A percentile compares a stretch with the other conserved stretches of the same genome.
phyloP scores from a whole-genome alignment of 2,888 invertebrate species.

The Sycophila texana region DNA sequence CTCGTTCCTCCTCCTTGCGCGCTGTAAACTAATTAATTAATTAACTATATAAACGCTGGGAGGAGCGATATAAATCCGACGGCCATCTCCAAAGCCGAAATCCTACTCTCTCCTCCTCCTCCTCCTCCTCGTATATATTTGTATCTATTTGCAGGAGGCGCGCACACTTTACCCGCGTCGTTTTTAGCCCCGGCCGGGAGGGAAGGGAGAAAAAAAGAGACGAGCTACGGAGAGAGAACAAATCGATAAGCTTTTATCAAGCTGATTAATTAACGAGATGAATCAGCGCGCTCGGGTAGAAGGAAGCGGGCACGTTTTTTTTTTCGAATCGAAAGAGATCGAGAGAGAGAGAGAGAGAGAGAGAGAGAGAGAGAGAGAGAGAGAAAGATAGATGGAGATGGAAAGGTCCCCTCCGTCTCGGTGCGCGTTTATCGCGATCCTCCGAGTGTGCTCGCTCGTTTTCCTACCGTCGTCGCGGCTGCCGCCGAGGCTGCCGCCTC shows the following conservation, averaged over 20 bases:
- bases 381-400: too few relatives aligned
- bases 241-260: constrained; percentile 46
- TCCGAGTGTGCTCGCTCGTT: neutral
- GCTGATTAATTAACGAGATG: constrained; percentile 51
- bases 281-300: constrained; percentile 6
- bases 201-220: neutral
- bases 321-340: neutral
- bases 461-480: neutral
- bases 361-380: too few relatives aligned
- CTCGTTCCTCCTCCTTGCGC: neutral
- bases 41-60: constrained; percentile 34
- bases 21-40: constrained; percentile 48
- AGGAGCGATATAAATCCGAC: constrained; percentile 21
- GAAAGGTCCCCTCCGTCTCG: neutral
- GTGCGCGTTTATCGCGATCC: neutral
- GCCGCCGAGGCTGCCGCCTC: too few relatives aligned
- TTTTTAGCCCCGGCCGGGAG: constrained; percentile 1
- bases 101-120: neutral
- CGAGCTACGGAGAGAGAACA: neutral
- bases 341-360: too few relatives aligned
- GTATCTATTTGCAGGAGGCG: neutral
- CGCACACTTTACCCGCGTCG: neutral
- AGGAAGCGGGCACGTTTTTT: neutral
- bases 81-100: constrained; percentile 5
- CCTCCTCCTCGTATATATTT: neutral